Percentiles rank a stretch among this genome's conserved stretches.
Evolutionary conservation across 2,113 vertebrate species (phyloP).

Genomic region (Calonectris borealis): DNA sequence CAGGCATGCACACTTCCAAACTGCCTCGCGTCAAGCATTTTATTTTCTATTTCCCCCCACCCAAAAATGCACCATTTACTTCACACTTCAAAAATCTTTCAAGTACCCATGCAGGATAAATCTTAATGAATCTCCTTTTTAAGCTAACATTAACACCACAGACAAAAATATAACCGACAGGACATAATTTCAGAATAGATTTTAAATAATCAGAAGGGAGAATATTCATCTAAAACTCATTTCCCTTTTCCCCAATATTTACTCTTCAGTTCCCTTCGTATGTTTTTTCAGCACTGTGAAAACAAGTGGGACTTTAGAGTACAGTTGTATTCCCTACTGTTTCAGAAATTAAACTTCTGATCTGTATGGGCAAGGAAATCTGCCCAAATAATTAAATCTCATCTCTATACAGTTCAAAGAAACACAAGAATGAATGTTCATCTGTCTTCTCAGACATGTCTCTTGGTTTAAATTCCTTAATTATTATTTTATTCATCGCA

Average conservation of each 20-base stretch:
- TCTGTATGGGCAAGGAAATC: neutral
- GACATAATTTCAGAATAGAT: neutral
- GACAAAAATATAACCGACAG: neutral
- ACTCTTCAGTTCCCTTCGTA: neutral
- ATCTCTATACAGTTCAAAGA: neutral
- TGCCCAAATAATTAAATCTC: neutral
- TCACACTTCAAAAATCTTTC: neutral
- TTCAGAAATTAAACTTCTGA: conserved; percentile 7
- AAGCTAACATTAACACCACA: neutral
- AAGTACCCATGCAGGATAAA: neutral
- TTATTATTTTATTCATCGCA: neutral
- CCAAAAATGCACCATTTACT: neutral
- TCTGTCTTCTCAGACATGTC: neutral
- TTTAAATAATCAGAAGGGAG: neutral
- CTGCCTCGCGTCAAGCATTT: neutral
- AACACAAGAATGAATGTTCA: neutral
- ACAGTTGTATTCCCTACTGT: neutral
- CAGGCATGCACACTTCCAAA: neutral
- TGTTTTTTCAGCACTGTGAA: neutral
- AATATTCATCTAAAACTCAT: neutral
- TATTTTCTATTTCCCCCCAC: neutral
- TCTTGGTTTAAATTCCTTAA: neutral
- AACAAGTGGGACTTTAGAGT: neutral
- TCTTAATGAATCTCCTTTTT: neutral
- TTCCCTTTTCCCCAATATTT: neutral